A percentile compares a stretch with the other conserved stretches of the same genome.
These are phyloP conservation scores for Halcyon leucocephala DNA, from an alignment of 2,797 vertebrate genomes.

Conservation along the genomic window DNA sequence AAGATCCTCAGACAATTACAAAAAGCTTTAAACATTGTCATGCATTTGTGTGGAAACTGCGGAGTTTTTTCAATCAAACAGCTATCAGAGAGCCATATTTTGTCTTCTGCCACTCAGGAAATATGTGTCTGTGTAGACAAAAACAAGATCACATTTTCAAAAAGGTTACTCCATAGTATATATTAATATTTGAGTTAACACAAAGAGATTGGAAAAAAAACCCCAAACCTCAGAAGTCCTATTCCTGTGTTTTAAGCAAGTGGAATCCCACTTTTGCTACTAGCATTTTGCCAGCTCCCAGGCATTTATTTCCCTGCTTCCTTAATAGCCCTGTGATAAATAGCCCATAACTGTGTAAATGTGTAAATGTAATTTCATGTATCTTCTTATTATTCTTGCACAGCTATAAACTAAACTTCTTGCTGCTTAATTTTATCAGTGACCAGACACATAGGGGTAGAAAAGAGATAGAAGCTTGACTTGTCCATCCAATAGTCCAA, in stretches of 20 bases:
- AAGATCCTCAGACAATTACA: background rate
- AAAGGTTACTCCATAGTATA: background rate
- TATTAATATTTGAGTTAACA: background rate
- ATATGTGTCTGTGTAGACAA: background rate
- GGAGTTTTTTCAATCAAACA: constrained; percentile 20
- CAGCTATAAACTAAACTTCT: background rate
- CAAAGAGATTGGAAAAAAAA: background rate
- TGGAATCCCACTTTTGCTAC: background rate
- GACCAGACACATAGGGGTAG: background rate
- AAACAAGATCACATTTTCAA: constrained; percentile 39
- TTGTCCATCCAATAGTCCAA: background rate
- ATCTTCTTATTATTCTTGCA: background rate
- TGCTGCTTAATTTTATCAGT: background rate
- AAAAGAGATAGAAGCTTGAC: background rate
- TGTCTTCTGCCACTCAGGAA: background rate
- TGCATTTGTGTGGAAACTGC: constrained; percentile 3
- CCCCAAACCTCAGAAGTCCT: background rate
- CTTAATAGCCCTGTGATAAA: background rate
- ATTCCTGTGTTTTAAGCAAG: background rate
- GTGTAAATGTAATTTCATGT: background rate
- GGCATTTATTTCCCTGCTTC: background rate
- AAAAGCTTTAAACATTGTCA: constrained; percentile 24
- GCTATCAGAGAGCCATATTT: constrained; percentile 9
- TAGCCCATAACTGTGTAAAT: background rate
- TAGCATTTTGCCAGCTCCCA: background rate